Evolutionary conservation across 2,113 vertebrate genomes (phyloP).

Genomic region (human (Homo sapiens)): DNA sequence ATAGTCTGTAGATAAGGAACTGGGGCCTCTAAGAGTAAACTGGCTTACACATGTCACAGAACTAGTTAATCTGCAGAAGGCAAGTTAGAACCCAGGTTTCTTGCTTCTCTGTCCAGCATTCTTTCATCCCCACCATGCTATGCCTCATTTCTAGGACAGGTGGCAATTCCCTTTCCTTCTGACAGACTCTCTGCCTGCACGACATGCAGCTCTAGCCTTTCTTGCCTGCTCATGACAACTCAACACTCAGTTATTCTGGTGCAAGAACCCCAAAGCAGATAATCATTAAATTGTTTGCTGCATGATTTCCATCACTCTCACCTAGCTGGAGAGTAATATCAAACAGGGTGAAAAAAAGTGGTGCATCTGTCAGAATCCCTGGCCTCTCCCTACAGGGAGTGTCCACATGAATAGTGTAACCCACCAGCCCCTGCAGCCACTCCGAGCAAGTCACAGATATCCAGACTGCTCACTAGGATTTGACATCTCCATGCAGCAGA

Average conservation of each 20-base stretch:
- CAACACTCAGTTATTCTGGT: not conserved
- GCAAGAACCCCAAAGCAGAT: not conserved
- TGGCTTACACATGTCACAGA: not conserved
- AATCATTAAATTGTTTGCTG: slow-evolving; percentile 7
- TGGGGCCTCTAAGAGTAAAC: not conserved
- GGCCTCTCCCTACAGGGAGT: not conserved
- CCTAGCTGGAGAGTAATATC: slow-evolving; percentile 31
- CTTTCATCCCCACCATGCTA: not conserved
- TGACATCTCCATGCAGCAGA: not conserved
- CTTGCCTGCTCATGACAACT: not conserved
- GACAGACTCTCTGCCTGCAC: not conserved
- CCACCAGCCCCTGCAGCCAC: not conserved
- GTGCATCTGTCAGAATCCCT: not conserved
- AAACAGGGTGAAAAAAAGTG: not conserved
- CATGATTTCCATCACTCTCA: slow-evolving; percentile 31
- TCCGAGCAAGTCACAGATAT: not conserved
- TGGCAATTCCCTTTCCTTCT: not conserved
- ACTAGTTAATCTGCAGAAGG: not conserved
- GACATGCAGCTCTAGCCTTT: not conserved
- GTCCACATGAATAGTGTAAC: not conserved
- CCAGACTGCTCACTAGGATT: not conserved
- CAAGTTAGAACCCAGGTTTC: not conserved
- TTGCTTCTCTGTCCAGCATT: not conserved
- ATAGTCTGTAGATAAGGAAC: not conserved
- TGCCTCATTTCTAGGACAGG: not conserved